A percentile compares a stretch with the other conserved stretches of the same genome.
Evolutionary conservation across 1,140 invertebrate genomes (phyloP).

Genomic region (Armadillidium nasatum): DNA sequence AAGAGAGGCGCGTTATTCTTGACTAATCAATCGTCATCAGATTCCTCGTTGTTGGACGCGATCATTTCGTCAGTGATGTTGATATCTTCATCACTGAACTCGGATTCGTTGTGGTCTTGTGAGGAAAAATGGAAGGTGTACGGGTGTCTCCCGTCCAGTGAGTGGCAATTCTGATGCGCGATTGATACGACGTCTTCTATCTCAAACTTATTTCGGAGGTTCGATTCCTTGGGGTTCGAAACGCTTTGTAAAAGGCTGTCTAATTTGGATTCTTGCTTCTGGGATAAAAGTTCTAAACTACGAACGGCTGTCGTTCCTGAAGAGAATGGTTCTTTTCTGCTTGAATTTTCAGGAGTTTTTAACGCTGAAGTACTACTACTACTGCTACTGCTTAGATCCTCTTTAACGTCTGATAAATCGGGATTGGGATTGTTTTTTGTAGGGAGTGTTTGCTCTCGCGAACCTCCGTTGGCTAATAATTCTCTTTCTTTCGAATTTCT

Average conservation of each 20-base stretch:
- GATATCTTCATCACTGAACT: constrained; percentile 42
- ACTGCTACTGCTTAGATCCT: constrained; percentile 1
- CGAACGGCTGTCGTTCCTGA: background rate
- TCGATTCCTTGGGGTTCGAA: constrained; percentile 9
- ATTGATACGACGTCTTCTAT: background rate
- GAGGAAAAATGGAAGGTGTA: constrained; percentile 23
- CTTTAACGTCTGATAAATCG: constrained; percentile 82
- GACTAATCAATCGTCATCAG: constrained; percentile 35
- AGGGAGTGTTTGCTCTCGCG: constrained; percentile 87
- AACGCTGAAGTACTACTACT: background rate
- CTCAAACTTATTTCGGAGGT: background rate
- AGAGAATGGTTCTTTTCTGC: background rate
- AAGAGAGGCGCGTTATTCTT: background rate
- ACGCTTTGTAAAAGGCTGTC: constrained; percentile 17
- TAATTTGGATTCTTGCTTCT: constrained; percentile 12
- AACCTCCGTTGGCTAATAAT: constrained; percentile 83
- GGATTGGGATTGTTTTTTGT: constrained; percentile 97
- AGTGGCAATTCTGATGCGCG: constrained; percentile 13
- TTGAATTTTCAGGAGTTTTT: constrained; percentile 3
- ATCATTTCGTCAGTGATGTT: constrained; percentile 42
- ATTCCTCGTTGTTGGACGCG: constrained; percentile 41
- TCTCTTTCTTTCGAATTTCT: constrained; percentile 95
- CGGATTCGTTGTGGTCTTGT: constrained; percentile 24
- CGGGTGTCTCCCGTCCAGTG: constrained; percentile 29
- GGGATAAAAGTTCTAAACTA: background rate